Base-by-base conservation (phyloP, 2,113 vertebrate species). In the Bubalus kerabau region DNA sequence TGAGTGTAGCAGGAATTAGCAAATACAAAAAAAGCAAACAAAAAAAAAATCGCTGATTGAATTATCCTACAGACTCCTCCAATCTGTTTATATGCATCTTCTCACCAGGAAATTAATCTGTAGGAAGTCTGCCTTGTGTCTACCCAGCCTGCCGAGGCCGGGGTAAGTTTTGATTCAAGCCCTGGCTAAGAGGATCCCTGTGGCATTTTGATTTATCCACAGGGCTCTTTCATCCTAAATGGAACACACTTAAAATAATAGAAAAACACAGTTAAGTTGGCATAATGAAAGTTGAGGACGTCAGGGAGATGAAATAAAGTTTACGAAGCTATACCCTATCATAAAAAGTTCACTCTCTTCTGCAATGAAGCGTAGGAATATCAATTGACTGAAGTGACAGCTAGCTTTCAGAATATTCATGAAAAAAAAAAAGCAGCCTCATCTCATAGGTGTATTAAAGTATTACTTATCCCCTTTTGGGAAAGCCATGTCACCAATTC, bases 381-480 rank as follows among this genome's bases (percentile, higher is more conserved):
- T 99, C 99, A 99, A 99, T 99, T 99, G 99, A 98, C 98, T 98
- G 98, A 98, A 99, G 99, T 99, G 99, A 99, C 99, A 99, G 99
- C 99, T 99, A 98, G 99, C 99, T 99, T 99, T 99, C 99, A 99
- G 99, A 99, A 99, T 99, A 99, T 99, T 99, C 99, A 99, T 99
- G 99, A 99, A 98, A 98, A 98, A 99, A 99, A 98, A 98, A 99
- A 99, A 98, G 99, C 98, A 99, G 99, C 99, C 99, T 99, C 99
- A 99, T 99, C 99, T 99, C 99, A 99, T 99, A 99, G 99, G 99
- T 99, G 99, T 99, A 99, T 99, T 99, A 99, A 99, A 99, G 99
- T 99, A 99, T 99, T 99, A 99, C 99, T 99, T 99, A 99, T 99
- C 99, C 99, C 99, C 99, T 99, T 99, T 99, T 99, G 99, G 99